Evolutionary conservation across 2,888 invertebrate species (phyloP).

Genomic region (Rhagonycha lutea): DNA sequence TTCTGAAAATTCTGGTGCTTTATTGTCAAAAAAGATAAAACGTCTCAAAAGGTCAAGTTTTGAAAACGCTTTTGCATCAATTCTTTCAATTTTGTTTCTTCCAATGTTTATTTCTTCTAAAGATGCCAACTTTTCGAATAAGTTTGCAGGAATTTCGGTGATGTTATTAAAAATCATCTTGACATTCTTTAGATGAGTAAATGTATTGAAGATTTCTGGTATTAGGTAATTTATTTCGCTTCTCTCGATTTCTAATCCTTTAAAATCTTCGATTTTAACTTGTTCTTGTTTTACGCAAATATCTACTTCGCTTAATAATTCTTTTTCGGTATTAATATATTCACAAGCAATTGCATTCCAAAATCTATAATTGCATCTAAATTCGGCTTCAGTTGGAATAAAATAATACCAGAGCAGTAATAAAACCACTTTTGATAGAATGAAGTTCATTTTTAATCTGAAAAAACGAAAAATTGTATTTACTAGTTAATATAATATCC

Average conservation of each 20-base stretch:
- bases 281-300: background rate
- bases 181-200: background rate
- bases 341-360: constrained; percentile 5
- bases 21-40: background rate
- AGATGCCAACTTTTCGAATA: background rate
- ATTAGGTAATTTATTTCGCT: background rate
- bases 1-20: background rate
- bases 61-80: background rate
- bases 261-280: background rate
- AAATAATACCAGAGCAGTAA: background rate
- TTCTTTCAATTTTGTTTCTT: background rate
- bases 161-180: background rate
- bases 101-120: background rate
- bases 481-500: too few relatives aligned
- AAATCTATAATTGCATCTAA: background rate
- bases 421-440: too few relatives aligned
- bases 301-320: background rate
- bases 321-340: background rate
- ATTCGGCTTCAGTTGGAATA: background rate
- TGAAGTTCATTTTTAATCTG: too few relatives aligned
- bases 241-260: background rate
- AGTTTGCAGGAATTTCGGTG: background rate
- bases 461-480: too few relatives aligned
- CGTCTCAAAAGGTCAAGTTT: background rate
- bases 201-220: background rate